A percentile compares a stretch with the other conserved stretches of the same genome.
Conservation (phyloP, 2,888 invertebrate genomes). For the Heliconius hortense region DNA sequence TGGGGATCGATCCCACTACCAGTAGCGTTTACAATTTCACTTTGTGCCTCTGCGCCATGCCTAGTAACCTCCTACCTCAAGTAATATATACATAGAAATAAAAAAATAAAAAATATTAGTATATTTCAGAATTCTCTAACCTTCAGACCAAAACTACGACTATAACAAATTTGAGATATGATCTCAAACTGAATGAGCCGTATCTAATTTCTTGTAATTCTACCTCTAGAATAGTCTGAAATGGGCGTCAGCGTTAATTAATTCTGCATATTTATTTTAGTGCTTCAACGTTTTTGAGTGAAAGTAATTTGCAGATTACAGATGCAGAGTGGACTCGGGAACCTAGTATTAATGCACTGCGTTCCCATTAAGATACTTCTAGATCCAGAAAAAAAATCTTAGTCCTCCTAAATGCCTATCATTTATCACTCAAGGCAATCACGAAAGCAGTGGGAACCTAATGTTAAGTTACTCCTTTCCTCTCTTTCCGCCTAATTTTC, state of each 20-base stretch:
- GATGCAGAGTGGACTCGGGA: background rate
- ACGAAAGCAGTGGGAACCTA: background rate
- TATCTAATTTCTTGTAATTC: constrained; percentile 5
- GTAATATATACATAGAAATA: no score
- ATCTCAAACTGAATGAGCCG: background rate
- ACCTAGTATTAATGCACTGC: background rate
- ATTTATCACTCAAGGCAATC: no score
- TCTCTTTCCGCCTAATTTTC: background rate
- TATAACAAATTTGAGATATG: background rate
- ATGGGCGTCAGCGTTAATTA: background rate
- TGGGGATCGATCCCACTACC: no score
- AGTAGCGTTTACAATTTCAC: no score
- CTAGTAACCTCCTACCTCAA: no score
- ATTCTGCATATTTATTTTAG: background rate
- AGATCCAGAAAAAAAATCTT: no score
- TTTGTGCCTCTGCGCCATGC: no score
- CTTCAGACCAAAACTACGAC: background rate
- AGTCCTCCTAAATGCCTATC: no score
- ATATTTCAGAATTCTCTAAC: background rate
- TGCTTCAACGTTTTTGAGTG: background rate
- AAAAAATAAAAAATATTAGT: background rate
- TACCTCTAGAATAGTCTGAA: background rate
- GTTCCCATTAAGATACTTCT: background rate
- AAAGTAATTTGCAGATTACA: no score
- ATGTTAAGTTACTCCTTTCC: background rate